phyloP scores from a whole-genome alignment of 2,113 vertebrate species.

The Limanda limanda region DNA sequence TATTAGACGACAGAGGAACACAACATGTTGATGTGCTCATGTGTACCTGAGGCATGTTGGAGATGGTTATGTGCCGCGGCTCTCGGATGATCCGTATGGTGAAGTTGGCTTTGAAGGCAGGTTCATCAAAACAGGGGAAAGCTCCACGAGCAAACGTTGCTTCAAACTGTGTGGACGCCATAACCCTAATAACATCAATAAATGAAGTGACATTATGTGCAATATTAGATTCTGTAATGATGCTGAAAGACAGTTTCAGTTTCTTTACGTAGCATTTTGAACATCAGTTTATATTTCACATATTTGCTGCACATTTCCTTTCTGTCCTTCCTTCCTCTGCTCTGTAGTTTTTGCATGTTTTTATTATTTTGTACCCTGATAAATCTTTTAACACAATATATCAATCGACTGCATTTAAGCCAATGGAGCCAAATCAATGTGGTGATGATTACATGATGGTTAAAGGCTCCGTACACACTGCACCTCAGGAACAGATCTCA shows the following conservation, averaged over 20 bases:
- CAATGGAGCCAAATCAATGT: too few species aligned
- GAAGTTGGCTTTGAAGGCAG: constrained; percentile 91
- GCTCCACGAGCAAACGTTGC: constrained; percentile 89
- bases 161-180: constrained; percentile 93
- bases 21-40: too few species aligned
- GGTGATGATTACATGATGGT: too few species aligned
- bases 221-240: not conserved
- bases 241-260: not conserved
- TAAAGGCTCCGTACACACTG: too few species aligned
- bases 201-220: not conserved
- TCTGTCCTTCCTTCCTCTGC: too few species aligned
- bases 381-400: not conserved
- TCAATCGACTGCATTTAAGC: not conserved
- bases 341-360: too few species aligned
- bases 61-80: constrained; percentile 83
- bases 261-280: too few species aligned
- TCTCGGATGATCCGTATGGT: constrained; percentile 86
- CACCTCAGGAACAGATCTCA: not conserved
- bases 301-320: too few species aligned
- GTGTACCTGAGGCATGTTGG: constrained; percentile 91
- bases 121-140: constrained; percentile 94
- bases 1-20: too few species aligned
- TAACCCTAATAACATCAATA: constrained; percentile 69
- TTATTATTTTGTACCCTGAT: too few species aligned
- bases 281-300: too few species aligned